These are phyloP conservation scores for Proteles cristata DNA, from an alignment of 2,113 vertebrate genomes.

Conservation along the genomic window DNA sequence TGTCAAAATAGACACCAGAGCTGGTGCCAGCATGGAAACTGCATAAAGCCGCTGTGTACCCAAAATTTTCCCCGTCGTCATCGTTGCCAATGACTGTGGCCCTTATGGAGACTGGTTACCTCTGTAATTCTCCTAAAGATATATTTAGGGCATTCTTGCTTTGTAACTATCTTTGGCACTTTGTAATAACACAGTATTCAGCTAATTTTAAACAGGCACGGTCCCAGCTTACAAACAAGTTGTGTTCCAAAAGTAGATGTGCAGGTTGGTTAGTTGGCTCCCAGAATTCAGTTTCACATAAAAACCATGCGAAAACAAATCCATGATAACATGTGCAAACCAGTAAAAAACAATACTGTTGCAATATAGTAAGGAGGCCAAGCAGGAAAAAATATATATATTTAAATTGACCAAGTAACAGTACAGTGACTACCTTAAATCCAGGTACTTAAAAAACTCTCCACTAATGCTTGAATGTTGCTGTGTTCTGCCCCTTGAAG, in stretches of 20 bases:
- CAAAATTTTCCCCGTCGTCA: not conserved
- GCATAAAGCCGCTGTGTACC: not conserved
- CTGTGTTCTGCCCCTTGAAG: not conserved
- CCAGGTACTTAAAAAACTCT: not conserved
- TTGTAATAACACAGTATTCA: conserved; percentile 10
- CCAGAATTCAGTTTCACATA: conserved; percentile 8
- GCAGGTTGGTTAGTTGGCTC: conserved; percentile 11
- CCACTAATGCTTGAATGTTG: not conserved
- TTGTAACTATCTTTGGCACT: conserved; percentile 19
- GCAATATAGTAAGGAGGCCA: not conserved
- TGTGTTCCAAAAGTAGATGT: conserved; percentile 60
- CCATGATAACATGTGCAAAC: not conserved
- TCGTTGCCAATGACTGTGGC: not conserved
- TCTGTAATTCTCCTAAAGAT: conserved; percentile 34
- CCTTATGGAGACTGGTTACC: not conserved
- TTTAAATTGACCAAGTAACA: not conserved
- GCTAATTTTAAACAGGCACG: conserved; percentile 57
- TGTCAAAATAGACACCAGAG: not conserved
- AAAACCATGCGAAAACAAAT: conserved; percentile 30
- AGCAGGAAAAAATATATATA: not conserved
- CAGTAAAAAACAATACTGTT: conserved; percentile 19
- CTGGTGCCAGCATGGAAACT: conserved; percentile 11
- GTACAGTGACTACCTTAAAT: not conserved
- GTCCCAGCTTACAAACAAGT: conserved; percentile 41
- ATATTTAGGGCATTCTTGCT: conserved; percentile 37